Conservation (phyloP, 37 sponge, comb jelly and placozoan species). For the Ianthella basta region DNA sequence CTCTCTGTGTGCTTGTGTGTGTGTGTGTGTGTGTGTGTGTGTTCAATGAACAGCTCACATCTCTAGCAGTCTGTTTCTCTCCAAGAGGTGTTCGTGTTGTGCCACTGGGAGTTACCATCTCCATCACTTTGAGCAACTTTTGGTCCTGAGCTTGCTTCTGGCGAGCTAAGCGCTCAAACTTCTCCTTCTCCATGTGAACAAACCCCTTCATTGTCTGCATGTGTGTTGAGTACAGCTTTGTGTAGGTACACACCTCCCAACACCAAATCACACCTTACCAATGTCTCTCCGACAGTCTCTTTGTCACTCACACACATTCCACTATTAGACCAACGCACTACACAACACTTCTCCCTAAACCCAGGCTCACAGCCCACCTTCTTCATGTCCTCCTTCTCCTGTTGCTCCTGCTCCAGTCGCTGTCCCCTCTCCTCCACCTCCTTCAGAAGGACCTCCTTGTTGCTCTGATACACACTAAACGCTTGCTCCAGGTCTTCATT, state of each 20-base stretch:
- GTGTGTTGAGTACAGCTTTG: not conserved
- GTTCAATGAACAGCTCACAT: too few relatives aligned
- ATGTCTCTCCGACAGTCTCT: too few relatives aligned
- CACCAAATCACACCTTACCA: too few relatives aligned
- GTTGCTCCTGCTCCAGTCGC: conserved; percentile 22
- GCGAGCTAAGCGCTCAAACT: conserved; percentile 63
- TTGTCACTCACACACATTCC: too few relatives aligned
- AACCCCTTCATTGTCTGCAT: conserved; percentile 54
- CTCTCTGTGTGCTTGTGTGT: too few relatives aligned
- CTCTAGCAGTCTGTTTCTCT: conserved; percentile 1
- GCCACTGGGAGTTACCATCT: conserved; percentile 45
- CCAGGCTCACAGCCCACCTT: not conserved
- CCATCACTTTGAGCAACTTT: conserved; percentile 59
- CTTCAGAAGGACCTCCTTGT: conserved; percentile 67
- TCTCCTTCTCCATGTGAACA: conserved; percentile 71
- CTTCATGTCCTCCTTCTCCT: conserved; percentile 37
- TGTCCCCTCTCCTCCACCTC: conserved; percentile 42
- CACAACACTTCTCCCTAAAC: not conserved
- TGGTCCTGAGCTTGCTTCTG: conserved; percentile 54
- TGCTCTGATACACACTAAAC: conserved; percentile 46
- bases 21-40: too few relatives aligned
- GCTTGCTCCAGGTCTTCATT: conserved; percentile 58
- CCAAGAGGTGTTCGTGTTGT: not conserved
- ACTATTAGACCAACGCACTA: too few relatives aligned
- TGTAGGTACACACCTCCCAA: too few relatives aligned